Evolutionary conservation across 2,113 vertebrate genomes (phyloP).

Genomic region (Myiopsitta monachus): DNA sequence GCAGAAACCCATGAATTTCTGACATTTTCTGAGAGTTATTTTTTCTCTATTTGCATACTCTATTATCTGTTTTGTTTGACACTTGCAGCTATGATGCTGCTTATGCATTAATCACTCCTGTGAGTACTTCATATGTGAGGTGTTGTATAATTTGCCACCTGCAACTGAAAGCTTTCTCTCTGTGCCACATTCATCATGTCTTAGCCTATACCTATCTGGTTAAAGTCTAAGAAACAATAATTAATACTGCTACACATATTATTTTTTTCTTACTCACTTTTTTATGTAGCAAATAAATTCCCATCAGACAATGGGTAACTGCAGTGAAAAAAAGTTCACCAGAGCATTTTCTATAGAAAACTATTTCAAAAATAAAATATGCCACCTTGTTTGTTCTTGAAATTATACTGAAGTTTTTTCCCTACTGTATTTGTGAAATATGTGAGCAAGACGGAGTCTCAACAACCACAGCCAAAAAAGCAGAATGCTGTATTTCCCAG

Average conservation of each 20-base stretch:
- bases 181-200: not conserved
- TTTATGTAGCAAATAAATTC: not conserved
- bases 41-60: slow-evolving; percentile 65
- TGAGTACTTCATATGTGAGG: slow-evolving; percentile 19
- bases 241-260: not conserved
- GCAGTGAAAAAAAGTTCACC: not conserved
- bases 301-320: not conserved
- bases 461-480: not conserved
- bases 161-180: not conserved
- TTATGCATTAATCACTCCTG: slow-evolving; percentile 55
- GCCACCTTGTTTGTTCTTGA: not conserved
- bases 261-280: not conserved
- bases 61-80: slow-evolving; percentile 69
- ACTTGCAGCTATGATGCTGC: slow-evolving; percentile 51
- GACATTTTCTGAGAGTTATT: slow-evolving; percentile 56
- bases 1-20: slow-evolving; percentile 31
- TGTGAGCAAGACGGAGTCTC: not conserved
- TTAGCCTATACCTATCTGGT: not conserved
- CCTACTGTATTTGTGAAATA: not conserved
- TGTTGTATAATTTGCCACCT: slow-evolving; percentile 16
- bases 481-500: not conserved
- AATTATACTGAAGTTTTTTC: not conserved
- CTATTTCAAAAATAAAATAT: not conserved
- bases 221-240: not conserved
- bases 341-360: not conserved